These are phyloP conservation scores for Anseranas semipalmata DNA, from an alignment of 2,113 vertebrate species.

Conservation along the genomic window DNA sequence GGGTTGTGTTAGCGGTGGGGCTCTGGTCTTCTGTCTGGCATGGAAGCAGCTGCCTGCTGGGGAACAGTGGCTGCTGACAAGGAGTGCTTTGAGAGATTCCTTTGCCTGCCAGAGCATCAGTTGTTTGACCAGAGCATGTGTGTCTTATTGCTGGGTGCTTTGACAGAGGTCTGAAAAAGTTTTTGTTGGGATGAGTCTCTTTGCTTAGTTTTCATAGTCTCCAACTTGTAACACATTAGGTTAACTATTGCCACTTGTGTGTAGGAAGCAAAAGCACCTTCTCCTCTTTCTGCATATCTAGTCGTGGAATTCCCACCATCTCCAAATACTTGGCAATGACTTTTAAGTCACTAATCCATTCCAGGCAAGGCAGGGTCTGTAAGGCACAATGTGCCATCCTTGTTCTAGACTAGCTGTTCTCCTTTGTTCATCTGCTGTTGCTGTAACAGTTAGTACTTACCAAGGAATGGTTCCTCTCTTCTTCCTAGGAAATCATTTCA, in stretches of 20 bases:
- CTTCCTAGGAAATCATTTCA: conserved; percentile 89
- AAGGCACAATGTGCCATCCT: neutral
- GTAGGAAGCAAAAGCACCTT: neutral
- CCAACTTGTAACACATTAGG: neutral
- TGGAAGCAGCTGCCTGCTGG: neutral
- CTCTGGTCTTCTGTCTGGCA: neutral
- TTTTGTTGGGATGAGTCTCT: neutral
- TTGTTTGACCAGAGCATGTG: neutral
- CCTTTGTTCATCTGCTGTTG: neutral
- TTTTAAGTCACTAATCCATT: neutral
- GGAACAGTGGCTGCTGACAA: neutral
- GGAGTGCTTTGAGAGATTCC: neutral
- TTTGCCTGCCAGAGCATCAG: neutral
- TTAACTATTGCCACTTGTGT: neutral
- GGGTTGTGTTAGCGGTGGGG: neutral
- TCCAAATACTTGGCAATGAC: neutral
- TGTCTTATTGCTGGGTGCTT: neutral
- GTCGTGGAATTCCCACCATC: rapidly evolving
- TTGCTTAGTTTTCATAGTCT: neutral
- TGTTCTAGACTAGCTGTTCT: neutral
- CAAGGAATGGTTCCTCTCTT: neutral
- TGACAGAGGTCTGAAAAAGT: neutral
- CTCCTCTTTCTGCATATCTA: neutral
- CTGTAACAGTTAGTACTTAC: neutral
- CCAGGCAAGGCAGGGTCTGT: neutral